phyloP scores from a whole-genome alignment of 2,888 invertebrate species.

The Lochmaea capreae region DNA sequence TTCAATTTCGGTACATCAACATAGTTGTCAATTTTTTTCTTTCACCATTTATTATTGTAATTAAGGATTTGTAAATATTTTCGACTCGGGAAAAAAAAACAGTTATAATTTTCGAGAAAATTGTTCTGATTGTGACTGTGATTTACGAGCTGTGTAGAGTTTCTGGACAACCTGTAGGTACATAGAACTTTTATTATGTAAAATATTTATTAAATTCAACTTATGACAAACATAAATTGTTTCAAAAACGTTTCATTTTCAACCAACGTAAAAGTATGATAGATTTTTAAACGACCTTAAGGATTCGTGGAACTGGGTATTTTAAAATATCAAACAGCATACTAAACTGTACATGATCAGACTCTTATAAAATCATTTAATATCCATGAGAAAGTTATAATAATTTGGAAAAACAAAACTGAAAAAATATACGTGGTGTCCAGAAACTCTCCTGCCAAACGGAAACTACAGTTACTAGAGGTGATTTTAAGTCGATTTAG shows the following conservation, averaged over 20 bases:
- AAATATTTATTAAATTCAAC: background rate
- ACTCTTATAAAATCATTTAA: background rate
- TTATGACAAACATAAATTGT: background rate
- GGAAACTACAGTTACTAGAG: no score
- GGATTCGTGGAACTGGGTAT: background rate
- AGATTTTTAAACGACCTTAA: background rate
- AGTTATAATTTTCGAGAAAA: background rate
- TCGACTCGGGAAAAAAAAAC: background rate
- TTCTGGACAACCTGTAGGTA: no score
- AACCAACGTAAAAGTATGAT: background rate
- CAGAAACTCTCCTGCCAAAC: no score
- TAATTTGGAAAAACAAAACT: no score
- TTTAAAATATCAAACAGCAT: background rate
- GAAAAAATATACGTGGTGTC: no score
- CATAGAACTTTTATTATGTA: no score
- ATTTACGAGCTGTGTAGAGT: background rate
- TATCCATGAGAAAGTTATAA: background rate
- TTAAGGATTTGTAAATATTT: conserved; percentile 2
- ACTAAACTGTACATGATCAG: conserved; percentile 1
- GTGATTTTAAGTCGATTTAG: no score
- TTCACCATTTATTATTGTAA: conserved; percentile 8
- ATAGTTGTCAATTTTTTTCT: conserved; percentile 1
- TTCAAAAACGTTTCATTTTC: background rate
- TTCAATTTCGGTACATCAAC: conserved; percentile 3
- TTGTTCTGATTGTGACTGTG: background rate